Percentiles rank a stretch among this genome's conserved stretches.
phyloP scores from a whole-genome alignment of 2,797 vertebrate species.

The Anabacerthia variegaticeps region DNA sequence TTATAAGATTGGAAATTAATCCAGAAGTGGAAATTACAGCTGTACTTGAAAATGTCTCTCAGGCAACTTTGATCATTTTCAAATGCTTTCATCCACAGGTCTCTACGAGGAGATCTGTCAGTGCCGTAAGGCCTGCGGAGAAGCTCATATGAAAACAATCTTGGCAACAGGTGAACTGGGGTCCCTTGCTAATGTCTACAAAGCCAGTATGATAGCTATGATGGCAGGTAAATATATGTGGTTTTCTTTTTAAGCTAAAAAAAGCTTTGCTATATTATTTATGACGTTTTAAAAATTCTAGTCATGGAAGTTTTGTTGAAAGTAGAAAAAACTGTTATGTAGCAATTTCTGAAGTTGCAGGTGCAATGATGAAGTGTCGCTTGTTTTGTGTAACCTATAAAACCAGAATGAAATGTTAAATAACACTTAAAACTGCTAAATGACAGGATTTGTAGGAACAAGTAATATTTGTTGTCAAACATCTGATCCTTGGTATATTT shows the following conservation, averaged over 20 bases:
- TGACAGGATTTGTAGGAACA: neutral
- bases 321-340: neutral
- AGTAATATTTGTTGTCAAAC: neutral
- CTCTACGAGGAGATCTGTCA: slow-evolving; percentile 89
- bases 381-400: neutral
- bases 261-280: neutral
- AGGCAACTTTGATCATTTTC: neutral
- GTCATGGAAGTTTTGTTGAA: fast-evolving
- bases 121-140: slow-evolving; percentile 89
- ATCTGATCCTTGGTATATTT: neutral
- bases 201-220: slow-evolving; percentile 94
- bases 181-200: slow-evolving; percentile 90
- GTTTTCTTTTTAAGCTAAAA: neutral
- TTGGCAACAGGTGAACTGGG: slow-evolving; percentile 92
- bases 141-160: slow-evolving; percentile 95
- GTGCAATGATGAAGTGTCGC: neutral
- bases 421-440: neutral
- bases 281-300: neutral
- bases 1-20: slow-evolving; percentile 48
- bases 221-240: slow-evolving; percentile 88
- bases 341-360: neutral
- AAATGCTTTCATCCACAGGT: slow-evolving; percentile 67
- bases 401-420: neutral
- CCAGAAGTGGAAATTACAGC: slow-evolving; percentile 30
- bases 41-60: neutral